A percentile compares a stretch with the other conserved stretches of the same genome.
Evolutionary conservation across 2,797 vertebrate species (phyloP).

Genomic region (Anomalospiza imberbis): DNA sequence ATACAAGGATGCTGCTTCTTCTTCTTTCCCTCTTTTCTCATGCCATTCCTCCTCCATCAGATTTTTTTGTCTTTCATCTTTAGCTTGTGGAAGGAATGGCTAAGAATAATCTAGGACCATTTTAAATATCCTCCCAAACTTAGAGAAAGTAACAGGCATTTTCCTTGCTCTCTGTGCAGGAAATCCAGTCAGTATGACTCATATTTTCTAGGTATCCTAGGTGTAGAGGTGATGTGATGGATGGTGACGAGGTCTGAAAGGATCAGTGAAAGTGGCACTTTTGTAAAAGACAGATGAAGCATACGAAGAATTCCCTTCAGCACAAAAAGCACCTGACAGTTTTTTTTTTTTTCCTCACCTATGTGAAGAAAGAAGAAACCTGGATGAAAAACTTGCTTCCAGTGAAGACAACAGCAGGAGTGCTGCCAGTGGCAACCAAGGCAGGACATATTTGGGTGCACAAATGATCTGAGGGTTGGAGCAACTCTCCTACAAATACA

Average conservation of each 20-base stretch:
- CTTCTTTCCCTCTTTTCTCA: background rate
- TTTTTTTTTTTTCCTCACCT: background rate
- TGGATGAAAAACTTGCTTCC: background rate
- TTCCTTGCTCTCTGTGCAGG: background rate
- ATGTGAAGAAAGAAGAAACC: background rate
- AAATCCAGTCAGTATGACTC: background rate
- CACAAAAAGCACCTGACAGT: background rate
- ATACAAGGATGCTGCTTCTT: background rate
- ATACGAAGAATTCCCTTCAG: background rate
- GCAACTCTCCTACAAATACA: accelerated
- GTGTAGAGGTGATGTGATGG: background rate
- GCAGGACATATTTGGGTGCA: background rate
- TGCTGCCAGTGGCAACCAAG: background rate
- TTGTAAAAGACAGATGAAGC: background rate
- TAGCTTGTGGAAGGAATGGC: background rate
- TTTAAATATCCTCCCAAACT: background rate
- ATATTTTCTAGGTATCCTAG: background rate
- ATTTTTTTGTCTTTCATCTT: background rate
- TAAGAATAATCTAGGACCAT: background rate
- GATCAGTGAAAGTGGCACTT: background rate
- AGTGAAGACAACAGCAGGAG: background rate
- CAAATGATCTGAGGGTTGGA: background rate
- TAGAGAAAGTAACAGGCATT: background rate
- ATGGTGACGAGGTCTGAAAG: background rate
- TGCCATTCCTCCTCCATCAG: background rate